Evolutionary conservation across 2,888 invertebrate species (phyloP), one percentile per base, ranked within the genome.

Genomic region (Lasioglossum pauxillum): DNA sequence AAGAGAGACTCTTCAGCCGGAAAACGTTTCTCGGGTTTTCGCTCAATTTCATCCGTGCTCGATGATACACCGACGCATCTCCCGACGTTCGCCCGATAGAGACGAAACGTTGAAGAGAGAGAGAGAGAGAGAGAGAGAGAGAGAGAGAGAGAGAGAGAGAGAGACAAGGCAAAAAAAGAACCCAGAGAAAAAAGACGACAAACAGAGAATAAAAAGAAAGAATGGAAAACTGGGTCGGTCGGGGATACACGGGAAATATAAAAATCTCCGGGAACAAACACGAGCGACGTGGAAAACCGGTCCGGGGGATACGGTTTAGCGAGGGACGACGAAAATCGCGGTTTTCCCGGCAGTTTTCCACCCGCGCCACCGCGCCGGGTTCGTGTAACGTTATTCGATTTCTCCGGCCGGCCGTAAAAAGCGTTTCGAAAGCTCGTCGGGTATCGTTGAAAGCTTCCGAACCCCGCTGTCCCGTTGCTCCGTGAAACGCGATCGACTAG

Each of bases 21-120:
- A 75, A 46, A 78, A 75, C 49, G 53, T 38, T 78, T 75, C 79
- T 71, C 53, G 49, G 49, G 79, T 75, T 83, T 75, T 75, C 78
- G 75, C 79, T 83, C 83, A 78, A 83, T 83, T 83, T 78, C 71
- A 74, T 72, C 79, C 19, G 75, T 35, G 75, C 49, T 38, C 75
- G 75, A 75, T 75, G 75, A 75, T 75, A 57, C 75, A 57, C 60
- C 76, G 46, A 38, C n/a, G 72, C 46, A 71, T 38, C 44, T 44
- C 44, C 44, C 41, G n/a, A 1, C 41, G 41, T 71, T 41, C 41
- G 14, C 71, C 41, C 71, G 41, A 71, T 71, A 71, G 67, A 69
- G 23, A 23, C 67, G 67, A 69, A 38, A 69, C 71, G 41, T 7
- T 23, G 38, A 19, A 38, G 38, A 69, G 69, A 16, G 60, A 27